A percentile compares a stretch with the other conserved stretches of the same genome.
Conservation (phyloP, 1,140 invertebrate species). For the Lucilia sericata region DNA sequence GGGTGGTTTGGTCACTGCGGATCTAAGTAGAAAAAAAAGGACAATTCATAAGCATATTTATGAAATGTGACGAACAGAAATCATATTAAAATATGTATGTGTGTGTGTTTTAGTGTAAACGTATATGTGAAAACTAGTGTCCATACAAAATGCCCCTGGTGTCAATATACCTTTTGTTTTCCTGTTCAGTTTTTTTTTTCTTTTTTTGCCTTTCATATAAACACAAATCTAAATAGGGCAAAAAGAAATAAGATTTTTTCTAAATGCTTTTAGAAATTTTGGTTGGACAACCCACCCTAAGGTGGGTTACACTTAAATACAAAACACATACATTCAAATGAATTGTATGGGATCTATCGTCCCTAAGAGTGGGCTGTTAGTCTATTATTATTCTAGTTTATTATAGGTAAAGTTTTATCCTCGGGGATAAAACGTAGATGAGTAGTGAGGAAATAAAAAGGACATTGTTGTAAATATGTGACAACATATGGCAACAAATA, state of each 20-base stretch:
- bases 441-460: slow-evolving; percentile 2
- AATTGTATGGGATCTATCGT: not conserved
- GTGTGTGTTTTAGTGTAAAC: not conserved
- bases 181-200: not conserved
- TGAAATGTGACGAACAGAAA: slow-evolving; percentile 38
- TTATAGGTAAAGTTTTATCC: slow-evolving; percentile 42
- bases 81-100: not conserved
- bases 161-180: slow-evolving; percentile 31
- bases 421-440: slow-evolving; percentile 14
- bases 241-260: slow-evolving; percentile 11
- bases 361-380: slow-evolving; percentile 29
- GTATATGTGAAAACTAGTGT: slow-evolving; percentile 1
- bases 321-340: not conserved
- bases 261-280: slow-evolving; percentile 34
- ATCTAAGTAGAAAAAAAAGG: not conserved
- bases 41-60: slow-evolving; percentile 44
- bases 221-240: not conserved
- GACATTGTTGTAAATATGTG: slow-evolving; percentile 30
- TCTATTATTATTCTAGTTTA: slow-evolving; percentile 44
- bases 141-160: slow-evolving; percentile 21
- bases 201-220: slow-evolving; percentile 14
- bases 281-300: slow-evolving; percentile 2
- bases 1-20: not conserved
- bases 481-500: slow-evolving; percentile 24
- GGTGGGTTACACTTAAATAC: not conserved